Conservation (phyloP, 2,888 invertebrate species). For the Coelogynopora nodosa region DNA sequence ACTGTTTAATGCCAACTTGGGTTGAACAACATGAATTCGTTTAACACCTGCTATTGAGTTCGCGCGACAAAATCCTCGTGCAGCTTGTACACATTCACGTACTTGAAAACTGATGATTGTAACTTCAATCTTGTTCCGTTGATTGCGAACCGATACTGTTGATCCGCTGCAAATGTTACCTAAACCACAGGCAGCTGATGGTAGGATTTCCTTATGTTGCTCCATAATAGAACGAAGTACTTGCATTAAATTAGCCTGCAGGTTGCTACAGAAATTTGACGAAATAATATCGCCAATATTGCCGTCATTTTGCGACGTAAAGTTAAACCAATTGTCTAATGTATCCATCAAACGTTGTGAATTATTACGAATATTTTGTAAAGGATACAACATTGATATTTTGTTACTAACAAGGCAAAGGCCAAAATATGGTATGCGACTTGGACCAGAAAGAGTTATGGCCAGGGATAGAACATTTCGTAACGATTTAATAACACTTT, state of each 20-base stretch:
- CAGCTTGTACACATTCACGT: not conserved
- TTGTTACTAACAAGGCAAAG: conserved; percentile 1
- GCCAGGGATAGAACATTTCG: conserved; percentile 33
- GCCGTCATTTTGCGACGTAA: not conserved
- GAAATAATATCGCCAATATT: not conserved
- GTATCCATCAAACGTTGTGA: conserved; percentile 26
- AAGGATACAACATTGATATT: not conserved
- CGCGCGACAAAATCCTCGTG: conserved; percentile 30
- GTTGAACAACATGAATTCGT: conserved; percentile 6
- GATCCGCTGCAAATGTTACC: not conserved
- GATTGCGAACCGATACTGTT: not conserved
- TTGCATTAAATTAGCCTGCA: conserved; percentile 1
- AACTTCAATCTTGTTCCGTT: conserved; percentile 32
- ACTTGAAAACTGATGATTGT: not conserved
- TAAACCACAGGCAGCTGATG: not conserved
- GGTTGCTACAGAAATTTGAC: not conserved
- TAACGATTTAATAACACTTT: conserved; percentile 30
- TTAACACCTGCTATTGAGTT: not conserved
- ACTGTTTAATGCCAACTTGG: not conserved
- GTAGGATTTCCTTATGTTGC: not conserved
- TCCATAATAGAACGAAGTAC: not conserved
- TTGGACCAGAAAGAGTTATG: conserved; percentile 25
- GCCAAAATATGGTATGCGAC: conserved; percentile 35
- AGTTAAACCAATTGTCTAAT: conserved; percentile 1
- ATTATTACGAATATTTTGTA: conserved; percentile 35